Evolutionary conservation across 2,797 vertebrate genomes (phyloP).

Genomic region (Platalea minor): DNA sequence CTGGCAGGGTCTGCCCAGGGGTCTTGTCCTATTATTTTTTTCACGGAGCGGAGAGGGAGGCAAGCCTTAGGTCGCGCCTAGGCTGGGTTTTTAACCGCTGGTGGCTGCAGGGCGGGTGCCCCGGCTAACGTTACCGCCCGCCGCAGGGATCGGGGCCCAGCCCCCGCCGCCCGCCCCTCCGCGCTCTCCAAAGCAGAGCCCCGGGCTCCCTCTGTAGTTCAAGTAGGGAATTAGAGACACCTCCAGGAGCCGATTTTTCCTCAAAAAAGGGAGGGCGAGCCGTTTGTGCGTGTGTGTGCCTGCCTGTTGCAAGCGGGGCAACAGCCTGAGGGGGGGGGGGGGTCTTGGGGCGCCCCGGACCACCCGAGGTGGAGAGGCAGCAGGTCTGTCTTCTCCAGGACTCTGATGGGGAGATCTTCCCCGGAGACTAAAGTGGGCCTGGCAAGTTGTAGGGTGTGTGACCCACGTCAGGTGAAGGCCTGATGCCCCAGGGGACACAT

Average conservation of each 20-base stretch:
- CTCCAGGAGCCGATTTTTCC: background rate
- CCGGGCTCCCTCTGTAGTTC: slow-evolving; percentile 60
- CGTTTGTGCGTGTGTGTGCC: accelerated
- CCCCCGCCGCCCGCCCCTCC: background rate
- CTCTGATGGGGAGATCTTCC: background rate
- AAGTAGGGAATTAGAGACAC: background rate
- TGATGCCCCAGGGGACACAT: background rate
- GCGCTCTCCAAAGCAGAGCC: background rate
- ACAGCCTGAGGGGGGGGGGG: no score
- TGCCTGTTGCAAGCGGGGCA: accelerated
- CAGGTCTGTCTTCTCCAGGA: background rate
- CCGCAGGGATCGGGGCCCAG: no score
- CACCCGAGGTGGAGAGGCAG: accelerated
- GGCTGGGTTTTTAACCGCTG: accelerated
- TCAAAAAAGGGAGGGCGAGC: accelerated
- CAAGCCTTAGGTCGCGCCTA: accelerated
- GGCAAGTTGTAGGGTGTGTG: background rate
- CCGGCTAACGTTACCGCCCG: no score
- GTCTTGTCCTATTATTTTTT: accelerated
- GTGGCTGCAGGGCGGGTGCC: background rate
- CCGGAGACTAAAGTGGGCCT: background rate
- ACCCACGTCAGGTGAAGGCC: background rate
- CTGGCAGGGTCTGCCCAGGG: background rate
- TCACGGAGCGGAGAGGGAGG: background rate
- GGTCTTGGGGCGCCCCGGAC: background rate